These are phyloP conservation scores for Meloidogyne exigua DNA, from an alignment of 1,140 invertebrate genomes.

Conservation along the genomic window DNA sequence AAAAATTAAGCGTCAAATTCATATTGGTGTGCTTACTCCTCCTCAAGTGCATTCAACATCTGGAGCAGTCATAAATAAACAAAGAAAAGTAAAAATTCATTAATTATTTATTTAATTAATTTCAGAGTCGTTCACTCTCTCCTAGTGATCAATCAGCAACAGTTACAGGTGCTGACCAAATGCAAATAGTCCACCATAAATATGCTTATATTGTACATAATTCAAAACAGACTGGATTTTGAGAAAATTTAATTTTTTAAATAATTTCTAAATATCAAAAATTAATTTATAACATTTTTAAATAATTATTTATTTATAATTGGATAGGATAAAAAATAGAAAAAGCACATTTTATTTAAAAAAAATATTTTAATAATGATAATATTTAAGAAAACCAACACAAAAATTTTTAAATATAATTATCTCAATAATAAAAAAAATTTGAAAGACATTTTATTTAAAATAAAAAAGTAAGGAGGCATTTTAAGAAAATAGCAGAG, in stretches of 20 bases:
- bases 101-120: neutral
- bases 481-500: neutral
- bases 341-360: neutral
- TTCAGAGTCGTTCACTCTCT: neutral
- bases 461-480: neutral
- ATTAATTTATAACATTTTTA: neutral
- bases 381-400: neutral
- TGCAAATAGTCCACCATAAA: conserved; percentile 8
- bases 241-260: neutral
- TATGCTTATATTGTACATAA: conserved; percentile 16
- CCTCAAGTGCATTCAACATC: conserved; percentile 1
- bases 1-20: neutral
- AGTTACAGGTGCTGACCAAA: neutral
- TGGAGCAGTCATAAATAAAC: neutral
- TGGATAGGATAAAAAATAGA: neutral
- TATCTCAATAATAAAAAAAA: conserved; percentile 1
- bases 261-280: neutral
- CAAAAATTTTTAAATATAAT: neutral
- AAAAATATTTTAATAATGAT: neutral
- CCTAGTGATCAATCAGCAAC: neutral
- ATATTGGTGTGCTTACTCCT: neutral
- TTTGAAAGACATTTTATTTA: neutral
- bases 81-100: neutral
- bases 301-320: neutral
- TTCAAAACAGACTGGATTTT: neutral